These are phyloP conservation scores for Actias luna DNA, from an alignment of 2,888 invertebrate species.

Conservation along the genomic window DNA sequence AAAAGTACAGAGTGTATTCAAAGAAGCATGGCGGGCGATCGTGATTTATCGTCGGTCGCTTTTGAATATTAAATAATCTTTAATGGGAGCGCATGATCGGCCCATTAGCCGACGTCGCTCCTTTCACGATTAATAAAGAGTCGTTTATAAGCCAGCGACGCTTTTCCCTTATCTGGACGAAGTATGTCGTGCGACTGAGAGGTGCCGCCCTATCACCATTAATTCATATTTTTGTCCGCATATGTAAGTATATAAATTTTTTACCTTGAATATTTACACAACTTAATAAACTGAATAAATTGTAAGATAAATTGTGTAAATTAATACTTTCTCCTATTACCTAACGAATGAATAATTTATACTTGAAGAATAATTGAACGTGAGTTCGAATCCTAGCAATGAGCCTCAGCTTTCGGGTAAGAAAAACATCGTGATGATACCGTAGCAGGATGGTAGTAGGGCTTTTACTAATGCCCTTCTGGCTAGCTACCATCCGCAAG, in stretches of 20 bases:
- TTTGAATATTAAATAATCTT: conserved; percentile 83
- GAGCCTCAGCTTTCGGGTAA: no score
- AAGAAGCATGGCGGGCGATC: conserved; percentile 76
- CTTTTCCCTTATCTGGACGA: conserved; percentile 78
- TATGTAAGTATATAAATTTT: conserved; percentile 50
- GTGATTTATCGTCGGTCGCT: conserved; percentile 79
- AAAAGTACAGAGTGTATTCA: conserved; percentile 76
- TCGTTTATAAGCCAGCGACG: conserved; percentile 80
- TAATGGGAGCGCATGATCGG: conserved; percentile 82
- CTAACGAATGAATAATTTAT: not conserved
- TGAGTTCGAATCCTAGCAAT: no score
- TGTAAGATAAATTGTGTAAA: not conserved
- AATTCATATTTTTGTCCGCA: conserved; percentile 79
- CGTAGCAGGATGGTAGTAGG: no score
- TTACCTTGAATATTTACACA: conserved; percentile 13
- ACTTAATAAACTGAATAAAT: not conserved
- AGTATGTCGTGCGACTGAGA: conserved; percentile 78
- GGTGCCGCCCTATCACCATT: conserved; percentile 79
- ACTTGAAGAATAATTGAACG: not conserved
- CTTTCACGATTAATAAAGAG: conserved; percentile 82
- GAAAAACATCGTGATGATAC: no score
- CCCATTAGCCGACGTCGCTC: conserved; percentile 80
- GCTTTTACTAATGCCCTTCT: no score
- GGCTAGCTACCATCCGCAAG: no score
- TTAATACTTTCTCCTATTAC: not conserved